A percentile compares a stretch with the other conserved stretches of the same genome.
Conservation (phyloP, 2,888 invertebrate genomes). For the Troglohyphantes excavatus region DNA sequence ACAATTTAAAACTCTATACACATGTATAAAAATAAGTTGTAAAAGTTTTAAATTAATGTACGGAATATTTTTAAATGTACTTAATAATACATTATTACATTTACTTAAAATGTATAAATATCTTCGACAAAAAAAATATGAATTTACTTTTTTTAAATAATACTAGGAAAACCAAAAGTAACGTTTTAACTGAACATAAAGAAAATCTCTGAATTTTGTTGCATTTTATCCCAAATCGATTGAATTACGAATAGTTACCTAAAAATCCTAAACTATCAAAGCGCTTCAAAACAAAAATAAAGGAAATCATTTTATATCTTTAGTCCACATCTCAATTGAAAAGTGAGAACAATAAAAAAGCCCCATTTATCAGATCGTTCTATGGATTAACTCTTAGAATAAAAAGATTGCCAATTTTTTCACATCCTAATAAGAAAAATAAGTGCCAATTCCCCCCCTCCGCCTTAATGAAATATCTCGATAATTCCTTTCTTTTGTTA, state of each 20-base stretch:
- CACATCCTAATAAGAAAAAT: conserved; percentile 18
- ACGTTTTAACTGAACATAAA: background rate
- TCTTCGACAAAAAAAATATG: too few relatives aligned
- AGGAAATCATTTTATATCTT: background rate
- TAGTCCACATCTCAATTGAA: conserved; percentile 12
- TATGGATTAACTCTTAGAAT: conserved; percentile 60
- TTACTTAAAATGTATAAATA: too few relatives aligned
- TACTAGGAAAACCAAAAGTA: background rate
- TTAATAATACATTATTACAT: too few relatives aligned
- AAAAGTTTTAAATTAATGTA: too few relatives aligned
- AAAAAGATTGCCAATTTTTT: conserved; percentile 68
- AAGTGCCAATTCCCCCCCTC: conserved; percentile 26
- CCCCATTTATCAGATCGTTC: conserved; percentile 56
- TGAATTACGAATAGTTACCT: background rate
- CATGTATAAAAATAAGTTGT: too few relatives aligned
- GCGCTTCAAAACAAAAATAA: background rate
- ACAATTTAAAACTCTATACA: too few relatives aligned
- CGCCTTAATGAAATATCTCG: conserved; percentile 49
- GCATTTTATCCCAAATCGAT: too few relatives aligned
- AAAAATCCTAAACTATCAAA: background rate
- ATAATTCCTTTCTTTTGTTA: conserved; percentile 51
- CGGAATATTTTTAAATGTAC: too few relatives aligned
- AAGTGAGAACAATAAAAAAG: background rate
- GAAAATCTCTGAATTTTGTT: too few relatives aligned
- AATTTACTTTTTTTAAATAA: background rate